These are phyloP conservation scores for Odontothrips loti DNA, from an alignment of 2,888 invertebrate genomes.

Conservation along the genomic window DNA sequence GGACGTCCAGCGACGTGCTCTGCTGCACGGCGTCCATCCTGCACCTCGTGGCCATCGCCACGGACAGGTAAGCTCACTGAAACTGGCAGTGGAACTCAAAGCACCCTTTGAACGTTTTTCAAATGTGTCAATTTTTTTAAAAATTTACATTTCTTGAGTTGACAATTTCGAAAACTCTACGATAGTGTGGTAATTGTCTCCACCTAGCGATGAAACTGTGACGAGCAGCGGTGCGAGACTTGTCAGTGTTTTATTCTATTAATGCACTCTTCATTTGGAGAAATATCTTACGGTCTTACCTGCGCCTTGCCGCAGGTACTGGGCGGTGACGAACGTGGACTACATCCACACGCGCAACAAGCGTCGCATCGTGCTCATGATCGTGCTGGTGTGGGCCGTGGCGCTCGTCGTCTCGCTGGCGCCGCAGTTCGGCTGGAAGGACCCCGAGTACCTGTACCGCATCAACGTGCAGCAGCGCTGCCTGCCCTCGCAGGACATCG, in stretches of 20 bases:
- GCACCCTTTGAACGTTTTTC: too few relatives aligned
- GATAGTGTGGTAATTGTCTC: too few relatives aligned
- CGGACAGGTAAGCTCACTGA: too few relatives aligned
- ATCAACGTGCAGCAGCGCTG: constrained; percentile 53
- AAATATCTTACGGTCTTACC: too few relatives aligned
- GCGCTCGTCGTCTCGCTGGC: constrained; percentile 90
- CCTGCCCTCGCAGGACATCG: constrained; percentile 77
- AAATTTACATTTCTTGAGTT: too few relatives aligned
- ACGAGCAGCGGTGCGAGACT: too few relatives aligned
- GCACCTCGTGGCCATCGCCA: constrained; percentile 75
- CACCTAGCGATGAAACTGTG: too few relatives aligned
- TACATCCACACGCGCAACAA: constrained; percentile 91
- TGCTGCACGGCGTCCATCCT: constrained; percentile 84
- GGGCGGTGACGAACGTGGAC: constrained; percentile 97
- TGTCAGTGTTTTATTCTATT: too few relatives aligned
- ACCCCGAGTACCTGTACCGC: constrained; percentile 79
- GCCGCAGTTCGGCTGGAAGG: constrained; percentile 93
- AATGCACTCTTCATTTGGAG: too few relatives aligned
- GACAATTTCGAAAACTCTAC: too few relatives aligned
- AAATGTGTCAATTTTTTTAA: too few relatives aligned
- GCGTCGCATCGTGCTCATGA: constrained; percentile 81
- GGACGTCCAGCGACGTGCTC: constrained; percentile 90
- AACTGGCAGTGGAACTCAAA: too few relatives aligned
- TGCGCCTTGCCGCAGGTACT: constrained; percentile 70
- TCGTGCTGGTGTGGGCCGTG: constrained; percentile 86